Evolutionary conservation across 2,797 vertebrate genomes (phyloP), one percentile per base, ranked within the genome.

Genomic region (Epinephelus awoara): DNA sequence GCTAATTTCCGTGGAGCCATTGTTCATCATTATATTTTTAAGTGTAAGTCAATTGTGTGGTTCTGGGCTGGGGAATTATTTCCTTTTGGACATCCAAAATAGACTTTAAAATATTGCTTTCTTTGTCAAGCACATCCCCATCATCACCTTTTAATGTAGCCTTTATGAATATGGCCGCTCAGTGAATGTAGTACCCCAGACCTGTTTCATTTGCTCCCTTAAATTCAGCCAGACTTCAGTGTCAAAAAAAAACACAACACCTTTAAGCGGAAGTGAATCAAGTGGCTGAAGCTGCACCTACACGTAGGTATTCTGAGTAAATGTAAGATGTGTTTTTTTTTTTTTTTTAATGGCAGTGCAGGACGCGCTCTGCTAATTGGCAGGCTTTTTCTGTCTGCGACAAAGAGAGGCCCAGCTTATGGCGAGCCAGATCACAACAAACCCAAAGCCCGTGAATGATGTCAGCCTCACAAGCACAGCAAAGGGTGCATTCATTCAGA

Each of bases 381-480:
- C 81, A 83, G 77, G 75, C 79, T 88, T 89, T 29, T 89, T 88
- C 83, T 89, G 77, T 83, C 72, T 55, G 66, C 78, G 56, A 88
- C 91, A 93, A 90, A 90, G 86, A 91, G 90, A 79, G 91, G 86
- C 85, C 91, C 89, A 82, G 88, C 82, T 89, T 88, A 91, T 88
- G 85, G 88, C 42, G 79, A 89, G 88, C 79, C 85, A 67, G 85
- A 89, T 91, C 88, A 92, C 90, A 92, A 92, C 91, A 92, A 91
- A 90, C 87, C 86, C 82, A 89, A 87, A 92, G 88, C 83, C 84
- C 63, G 72, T 86, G 85, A 86, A 86, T 91, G 89, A 91, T 91
- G 90, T 91, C 90, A 90, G 82, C 77, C 72, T 79, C 72, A 76
- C 79, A 85, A 84, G 83, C 89, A 83, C 75, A 84, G 82, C 77